Evolutionary conservation across 2,888 invertebrate species (phyloP), one percentile per base, ranked within the genome.

Genomic region (Horisme vitalbata): DNA sequence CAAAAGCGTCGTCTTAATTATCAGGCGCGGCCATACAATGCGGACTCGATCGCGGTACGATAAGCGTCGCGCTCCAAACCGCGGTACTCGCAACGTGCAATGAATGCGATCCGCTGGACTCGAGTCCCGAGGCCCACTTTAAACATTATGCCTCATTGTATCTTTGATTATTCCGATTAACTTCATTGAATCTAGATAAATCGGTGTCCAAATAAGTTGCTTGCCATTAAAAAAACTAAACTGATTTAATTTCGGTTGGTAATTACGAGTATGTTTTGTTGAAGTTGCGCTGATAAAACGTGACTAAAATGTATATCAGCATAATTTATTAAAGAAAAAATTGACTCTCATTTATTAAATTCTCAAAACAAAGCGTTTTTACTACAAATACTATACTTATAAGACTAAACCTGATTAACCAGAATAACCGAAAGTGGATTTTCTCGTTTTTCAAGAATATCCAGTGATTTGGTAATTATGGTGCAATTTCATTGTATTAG

Each of bases 1-100:
- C 89, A 89, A 88, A 89, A 88, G 78, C 85, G 83, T 88, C 86
- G 88, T 88, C 89, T 89, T 89, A 88, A 88, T 89, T 88, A 89
- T 88, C 89, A 79, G 84, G 82, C 76, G 82, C 83, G 79, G 83
- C 81, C 66, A 80, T 78, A 88, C 89, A 89, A 88, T 87, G 84
- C 85, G 76, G 79, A 79, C 79, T 80, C 83, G 89, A 89, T 89
- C 79, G 88, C 87, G 85, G 64, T 73, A 75, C 82, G 89, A 89
- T 89, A 89, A 86, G 83, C 78, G 70, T 68, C 68, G 77, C 75
- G 72, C 79, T 80, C 77, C 79, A 80, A 80, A 77, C 81, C 66
- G 67, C 10, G 8, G 34, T 9, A 32, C 44, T 34, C 31, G 21
- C 39, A 39, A 36, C 37, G 30, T 13, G 77, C 75, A 83, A 82